phyloP scores from a whole-genome alignment of 2,888 invertebrate genomes.

The Megalurothrips usitatus region DNA sequence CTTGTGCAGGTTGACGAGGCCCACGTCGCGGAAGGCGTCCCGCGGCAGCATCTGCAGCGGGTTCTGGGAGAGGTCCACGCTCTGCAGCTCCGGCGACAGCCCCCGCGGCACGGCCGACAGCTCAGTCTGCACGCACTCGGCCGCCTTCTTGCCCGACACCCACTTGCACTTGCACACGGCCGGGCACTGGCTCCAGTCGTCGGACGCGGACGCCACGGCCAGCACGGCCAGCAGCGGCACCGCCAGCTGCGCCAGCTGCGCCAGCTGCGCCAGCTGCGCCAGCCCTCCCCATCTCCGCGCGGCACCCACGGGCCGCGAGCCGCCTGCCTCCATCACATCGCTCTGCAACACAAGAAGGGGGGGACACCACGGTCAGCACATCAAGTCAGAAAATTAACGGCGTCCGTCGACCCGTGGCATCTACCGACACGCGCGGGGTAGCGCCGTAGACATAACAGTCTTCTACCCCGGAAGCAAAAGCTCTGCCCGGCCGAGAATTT shows the following conservation, averaged over 20 bases:
- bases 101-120: constrained; percentile 65
- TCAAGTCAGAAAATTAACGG: background rate
- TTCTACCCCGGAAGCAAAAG: no score
- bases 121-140: constrained; percentile 68
- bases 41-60: constrained; percentile 60
- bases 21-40: constrained; percentile 64
- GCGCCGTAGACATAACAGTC: no score
- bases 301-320: constrained; percentile 42
- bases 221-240: constrained; percentile 44
- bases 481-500: no score
- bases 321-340: constrained; percentile 29
- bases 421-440: background rate
- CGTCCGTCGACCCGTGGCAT: background rate
- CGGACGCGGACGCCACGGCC: constrained; percentile 43
- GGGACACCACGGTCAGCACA: background rate
- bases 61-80: constrained; percentile 67
- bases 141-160: constrained; percentile 78
- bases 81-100: constrained; percentile 61
- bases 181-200: constrained; percentile 57
- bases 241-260: no score
- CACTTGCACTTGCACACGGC: constrained; percentile 75
- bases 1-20: constrained; percentile 75
- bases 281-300: constrained; percentile 48
- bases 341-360: constrained; percentile 30
- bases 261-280: constrained; percentile 40